Evolutionary conservation across 2,113 vertebrate genomes (phyloP), one percentile per base, ranked within the genome.

Genomic region (Tenrec ecaudatus): DNA sequence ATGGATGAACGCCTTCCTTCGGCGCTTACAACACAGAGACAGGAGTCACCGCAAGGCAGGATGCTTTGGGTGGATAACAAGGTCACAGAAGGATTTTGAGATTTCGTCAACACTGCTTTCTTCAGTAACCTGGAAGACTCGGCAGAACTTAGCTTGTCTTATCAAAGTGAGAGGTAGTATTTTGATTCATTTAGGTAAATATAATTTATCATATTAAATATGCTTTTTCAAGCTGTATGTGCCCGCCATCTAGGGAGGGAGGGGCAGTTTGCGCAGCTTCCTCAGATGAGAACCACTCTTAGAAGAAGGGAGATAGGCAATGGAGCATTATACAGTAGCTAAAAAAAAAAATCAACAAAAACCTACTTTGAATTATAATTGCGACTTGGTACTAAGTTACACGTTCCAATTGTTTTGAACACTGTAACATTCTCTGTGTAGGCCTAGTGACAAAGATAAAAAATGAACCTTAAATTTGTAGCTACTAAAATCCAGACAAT

Each of bases 111-210:
- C 40, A 27, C 76, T 73, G 29, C 47, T 7, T 81, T 82, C n/a
- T 78, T 79, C 60, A 81, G 40, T 62, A 87, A 90, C 62, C 69
- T 2, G 47, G 47, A 14, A 53, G 47, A 53, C 47, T 53, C 47
- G 12, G 9, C 47, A 40, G 40, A 95, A 33, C 78, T 82, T 68
- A 73, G 62, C 89, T 81, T 84, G 31, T 90, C 11, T 60, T 85
- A 71, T 29, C 79, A 92, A 86, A 62, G 14, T 33, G 40, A 22
- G 29, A 91, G 58, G 81, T 76, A 25, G 79, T 68, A 29, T 75
- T 90, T 83, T 81, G 19, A 53, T 81, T 91, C 92, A n/a, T 43
- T 89, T 94, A 62, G 78, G 33, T 93, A 20, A 93, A 82, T 89
- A 62, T 33, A 68, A 68, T 25, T 47, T 90, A 33, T 68, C 89